These are phyloP conservation scores for Actenoides hombroni DNA, from an alignment of 2,113 vertebrate genomes.

Conservation along the genomic window DNA sequence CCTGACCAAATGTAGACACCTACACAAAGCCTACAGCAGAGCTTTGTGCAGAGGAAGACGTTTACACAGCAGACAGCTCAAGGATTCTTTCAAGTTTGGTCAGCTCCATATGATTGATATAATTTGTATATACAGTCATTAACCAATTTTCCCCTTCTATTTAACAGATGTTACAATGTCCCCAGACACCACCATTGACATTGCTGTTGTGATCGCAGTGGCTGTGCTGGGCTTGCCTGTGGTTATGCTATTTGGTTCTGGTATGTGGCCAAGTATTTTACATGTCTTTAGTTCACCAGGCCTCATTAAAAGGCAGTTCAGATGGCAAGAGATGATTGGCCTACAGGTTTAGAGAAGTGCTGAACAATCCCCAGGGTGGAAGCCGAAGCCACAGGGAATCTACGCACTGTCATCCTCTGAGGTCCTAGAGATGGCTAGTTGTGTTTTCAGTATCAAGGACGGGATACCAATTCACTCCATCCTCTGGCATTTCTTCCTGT, in stretches of 20 bases:
- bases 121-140: background rate
- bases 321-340: background rate
- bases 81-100: background rate
- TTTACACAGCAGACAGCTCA: background rate
- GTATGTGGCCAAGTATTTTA: conserved; percentile 56
- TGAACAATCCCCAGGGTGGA: background rate
- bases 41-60: background rate
- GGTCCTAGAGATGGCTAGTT: background rate
- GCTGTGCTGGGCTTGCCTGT: conserved; percentile 38
- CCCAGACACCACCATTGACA: background rate
- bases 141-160: background rate
- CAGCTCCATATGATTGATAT: background rate
- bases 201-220: conserved; percentile 26
- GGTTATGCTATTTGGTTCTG: conserved; percentile 40
- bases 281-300: background rate
- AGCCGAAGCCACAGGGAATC: background rate
- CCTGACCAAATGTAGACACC: background rate
- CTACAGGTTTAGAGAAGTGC: background rate
- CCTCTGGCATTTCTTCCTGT: background rate
- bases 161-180: conserved; percentile 42
- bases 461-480: background rate
- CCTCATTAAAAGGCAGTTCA: background rate
- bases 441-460: background rate
- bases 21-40: background rate
- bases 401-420: background rate